Evolutionary conservation across 2,797 vertebrate genomes (phyloP).

Genomic region (Oreonectes daqikongensis): DNA sequence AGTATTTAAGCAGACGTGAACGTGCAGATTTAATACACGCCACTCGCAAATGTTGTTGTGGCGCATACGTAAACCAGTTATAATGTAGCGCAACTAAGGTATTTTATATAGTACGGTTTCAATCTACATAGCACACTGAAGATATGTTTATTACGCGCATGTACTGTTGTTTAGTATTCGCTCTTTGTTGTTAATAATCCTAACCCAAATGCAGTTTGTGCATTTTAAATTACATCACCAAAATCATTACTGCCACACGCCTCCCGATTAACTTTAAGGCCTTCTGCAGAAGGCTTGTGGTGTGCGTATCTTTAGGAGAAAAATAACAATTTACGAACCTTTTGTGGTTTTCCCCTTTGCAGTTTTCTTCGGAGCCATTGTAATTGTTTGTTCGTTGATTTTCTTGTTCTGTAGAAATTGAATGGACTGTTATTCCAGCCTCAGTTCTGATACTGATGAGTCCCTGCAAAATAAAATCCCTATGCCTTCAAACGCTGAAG

Average conservation of each 20-base stretch:
- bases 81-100: neutral
- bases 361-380: constrained; percentile 74
- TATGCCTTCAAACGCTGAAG: constrained; percentile 63
- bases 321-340: constrained; percentile 65
- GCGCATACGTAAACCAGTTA: neutral
- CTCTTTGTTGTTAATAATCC: neutral
- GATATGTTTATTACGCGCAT: neutral
- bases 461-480: constrained; percentile 61
- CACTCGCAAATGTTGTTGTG: no score
- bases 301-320: constrained; percentile 38
- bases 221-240: neutral
- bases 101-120: neutral
- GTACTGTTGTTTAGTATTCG: neutral
- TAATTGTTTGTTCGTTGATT: neutral
- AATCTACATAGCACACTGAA: neutral
- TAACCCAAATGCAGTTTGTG: neutral
- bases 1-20: neutral
- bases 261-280: constrained; percentile 61
- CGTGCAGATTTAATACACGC: neutral
- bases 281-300: constrained; percentile 42
- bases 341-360: constrained; percentile 65
- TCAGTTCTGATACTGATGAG: constrained; percentile 50
- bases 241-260: constrained; percentile 44
- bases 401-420: neutral
- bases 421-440: neutral